Evolutionary conservation across 2,113 vertebrate genomes (phyloP), one percentile per base, ranked within the genome.

Genomic region (Xiphophorus maculatus): DNA sequence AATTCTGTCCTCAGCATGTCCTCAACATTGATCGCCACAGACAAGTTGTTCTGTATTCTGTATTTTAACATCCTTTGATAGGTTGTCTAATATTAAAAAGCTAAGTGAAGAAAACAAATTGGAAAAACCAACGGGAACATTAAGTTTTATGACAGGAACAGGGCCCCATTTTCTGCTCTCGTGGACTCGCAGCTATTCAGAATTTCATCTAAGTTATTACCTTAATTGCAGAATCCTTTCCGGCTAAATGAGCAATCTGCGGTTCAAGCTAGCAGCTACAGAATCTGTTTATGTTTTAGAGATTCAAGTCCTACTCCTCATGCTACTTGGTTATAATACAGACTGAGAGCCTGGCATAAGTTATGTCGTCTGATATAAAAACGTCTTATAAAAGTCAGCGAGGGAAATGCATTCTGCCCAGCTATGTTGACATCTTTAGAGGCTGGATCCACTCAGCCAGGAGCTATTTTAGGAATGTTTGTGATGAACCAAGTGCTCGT

Each of bases 401-500:
- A 35, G 7, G 22, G 11, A 63, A 66, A 40, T 25, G 14, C 9
- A 66, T 17, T 48, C 73, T 81, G 66, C 73, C 65, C 35, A 60
- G 71, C 87, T 77, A 54, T 85, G 74, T 83, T 85, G 79, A 91
- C 87, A 87, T 85, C 81, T 78, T 81, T 69, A 71, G 72, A 79
- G 87, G 58, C 86, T 71, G 60, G 73, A 77, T 84, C 76, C 79
- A 82, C 86, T 88, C 82, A 84, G 72, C 76, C 77, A 0, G 44
- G 67, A 28, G 75, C 86, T 91, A 89, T 88, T 91, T 90, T 81
- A 69, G 82, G 86, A 44, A 17, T 32, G 63, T 84, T 85, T 71
- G 80, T 65, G 69, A 71, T 64, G 79, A 84, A 75, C 66, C 73
- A 67, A 87, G 73, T n/a, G 79, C 76, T 89, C 78, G 82, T 83